phyloP scores from a whole-genome alignment of 2,888 invertebrate genomes.

The Eristalinus aeneus region DNA sequence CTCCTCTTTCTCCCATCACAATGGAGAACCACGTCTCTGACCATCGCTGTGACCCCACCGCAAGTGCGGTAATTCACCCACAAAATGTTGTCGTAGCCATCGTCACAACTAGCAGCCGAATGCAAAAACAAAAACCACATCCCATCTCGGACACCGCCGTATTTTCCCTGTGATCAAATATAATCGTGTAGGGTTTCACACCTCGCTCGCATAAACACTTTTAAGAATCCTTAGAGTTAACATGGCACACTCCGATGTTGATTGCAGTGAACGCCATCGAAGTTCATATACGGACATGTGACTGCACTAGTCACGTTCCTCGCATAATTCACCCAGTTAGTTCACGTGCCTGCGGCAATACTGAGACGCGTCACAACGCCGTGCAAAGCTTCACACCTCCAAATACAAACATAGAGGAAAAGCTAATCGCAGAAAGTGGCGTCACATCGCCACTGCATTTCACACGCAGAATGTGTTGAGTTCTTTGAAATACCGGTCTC shows the following conservation, averaged over 20 bases:
- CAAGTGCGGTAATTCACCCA: not conserved
- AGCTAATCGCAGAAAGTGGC: not conserved
- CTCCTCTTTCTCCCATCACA: not conserved
- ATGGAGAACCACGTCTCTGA: not conserved
- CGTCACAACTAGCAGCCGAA: not conserved
- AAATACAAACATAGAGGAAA: not conserved
- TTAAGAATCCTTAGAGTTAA: not conserved
- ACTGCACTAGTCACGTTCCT: constrained; percentile 24
- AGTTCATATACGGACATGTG: constrained; percentile 26
- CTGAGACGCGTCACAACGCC: not conserved
- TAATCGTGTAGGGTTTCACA: constrained; percentile 4
- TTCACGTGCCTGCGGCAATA: not conserved
- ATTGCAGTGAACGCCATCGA: not conserved
- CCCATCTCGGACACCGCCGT: not conserved
- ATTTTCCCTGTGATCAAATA: constrained; percentile 3
- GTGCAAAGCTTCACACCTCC: not conserved
- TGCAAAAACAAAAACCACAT: not conserved
- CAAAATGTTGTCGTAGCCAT: constrained; percentile 1
- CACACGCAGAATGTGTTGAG: not conserved
- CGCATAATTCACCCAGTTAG: not conserved
- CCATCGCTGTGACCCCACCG: not conserved
- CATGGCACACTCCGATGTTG: not conserved
- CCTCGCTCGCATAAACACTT: not conserved
- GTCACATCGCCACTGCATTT: not conserved
- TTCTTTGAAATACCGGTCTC: not conserved